phyloP scores from a whole-genome alignment of 2,797 vertebrate genomes.

The Anguilla megastoma region DNA sequence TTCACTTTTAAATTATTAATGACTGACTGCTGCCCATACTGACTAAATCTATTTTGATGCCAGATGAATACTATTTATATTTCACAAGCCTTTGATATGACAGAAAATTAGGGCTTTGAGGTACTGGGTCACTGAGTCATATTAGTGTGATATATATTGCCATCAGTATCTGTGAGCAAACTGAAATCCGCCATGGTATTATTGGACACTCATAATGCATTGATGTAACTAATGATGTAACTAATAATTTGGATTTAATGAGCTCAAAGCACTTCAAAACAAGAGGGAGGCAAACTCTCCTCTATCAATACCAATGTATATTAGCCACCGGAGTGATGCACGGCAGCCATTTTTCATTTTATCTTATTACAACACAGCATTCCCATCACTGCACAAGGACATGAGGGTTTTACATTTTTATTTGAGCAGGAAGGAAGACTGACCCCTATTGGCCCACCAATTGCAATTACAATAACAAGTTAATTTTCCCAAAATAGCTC shows the following conservation, averaged over 20 bases:
- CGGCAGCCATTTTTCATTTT: neutral
- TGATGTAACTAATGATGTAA: neutral
- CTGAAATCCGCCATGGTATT: neutral
- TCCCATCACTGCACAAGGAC: neutral
- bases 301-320: neutral
- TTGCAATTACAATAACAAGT: neutral
- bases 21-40: neutral
- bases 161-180: neutral
- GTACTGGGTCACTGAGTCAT: neutral
- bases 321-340: neutral
- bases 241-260: neutral
- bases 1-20: neutral
- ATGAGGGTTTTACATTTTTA: neutral
- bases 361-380: neutral
- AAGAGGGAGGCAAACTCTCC: neutral
- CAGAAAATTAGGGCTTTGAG: neutral
- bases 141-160: neutral
- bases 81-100: neutral
- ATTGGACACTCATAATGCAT: neutral
- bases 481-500: neutral
- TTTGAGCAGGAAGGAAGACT: neutral
- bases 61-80: neutral
- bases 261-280: neutral
- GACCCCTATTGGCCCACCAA: neutral
- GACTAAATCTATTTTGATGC: conserved; percentile 1